Evolutionary conservation across 2,113 vertebrate genomes (phyloP).

Genomic region (Caranx ignobilis): DNA sequence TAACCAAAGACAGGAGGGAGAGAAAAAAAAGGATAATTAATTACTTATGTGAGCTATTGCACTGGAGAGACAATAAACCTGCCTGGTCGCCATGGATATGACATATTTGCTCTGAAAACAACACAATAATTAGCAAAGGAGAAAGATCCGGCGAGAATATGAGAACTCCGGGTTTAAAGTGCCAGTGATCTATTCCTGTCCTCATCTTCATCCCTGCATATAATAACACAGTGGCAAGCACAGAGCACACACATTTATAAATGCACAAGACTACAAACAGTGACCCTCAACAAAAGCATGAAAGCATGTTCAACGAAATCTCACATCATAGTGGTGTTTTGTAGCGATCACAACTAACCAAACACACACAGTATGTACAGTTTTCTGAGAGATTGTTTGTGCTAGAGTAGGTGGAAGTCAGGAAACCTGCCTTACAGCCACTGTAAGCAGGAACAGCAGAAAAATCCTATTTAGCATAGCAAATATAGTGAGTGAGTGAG

Average conservation of each 20-base stretch:
- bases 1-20: constrained; percentile 98
- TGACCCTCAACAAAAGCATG: constrained; percentile 60
- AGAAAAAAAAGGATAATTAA: constrained; percentile 98
- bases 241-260: constrained; percentile 65
- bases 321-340: constrained; percentile 60
- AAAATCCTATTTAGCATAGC: constrained; percentile 43
- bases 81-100: constrained; percentile 99
- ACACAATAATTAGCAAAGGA: constrained; percentile 99
- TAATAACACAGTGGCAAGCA: constrained; percentile 65
- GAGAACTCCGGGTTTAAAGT: constrained; percentile 99
- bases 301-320: constrained; percentile 65
- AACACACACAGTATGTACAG: constrained; percentile 30
- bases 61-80: constrained; percentile 99
- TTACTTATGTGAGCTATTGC: constrained; percentile 99
- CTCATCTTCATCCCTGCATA: constrained; percentile 76
- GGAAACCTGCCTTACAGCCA: constrained; percentile 65
- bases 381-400: constrained; percentile 61
- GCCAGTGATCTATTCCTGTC: constrained; percentile 91
- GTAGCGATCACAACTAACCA: constrained; percentile 65
- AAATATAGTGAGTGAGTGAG: constrained; percentile 21
- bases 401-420: constrained; percentile 60
- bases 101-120: constrained; percentile 99
- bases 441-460: constrained; percentile 41
- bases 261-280: constrained; percentile 50
- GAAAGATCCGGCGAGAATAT: constrained; percentile 99